These are phyloP conservation scores for Mycetomoellerius zeteki DNA, from an alignment of 1,140 invertebrate genomes.

Conservation along the genomic window DNA sequence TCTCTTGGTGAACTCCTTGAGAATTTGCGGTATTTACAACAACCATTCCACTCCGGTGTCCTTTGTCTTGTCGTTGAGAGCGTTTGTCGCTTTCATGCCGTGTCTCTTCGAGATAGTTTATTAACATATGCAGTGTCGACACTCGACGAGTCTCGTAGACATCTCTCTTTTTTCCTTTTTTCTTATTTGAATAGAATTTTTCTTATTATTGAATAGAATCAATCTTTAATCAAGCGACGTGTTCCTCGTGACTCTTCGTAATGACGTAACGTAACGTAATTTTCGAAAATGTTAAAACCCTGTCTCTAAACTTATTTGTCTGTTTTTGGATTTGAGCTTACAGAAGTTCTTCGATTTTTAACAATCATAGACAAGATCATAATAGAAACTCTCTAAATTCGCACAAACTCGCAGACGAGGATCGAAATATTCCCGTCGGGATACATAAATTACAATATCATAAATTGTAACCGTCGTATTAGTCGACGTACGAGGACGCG, in stretches of 20 bases:
- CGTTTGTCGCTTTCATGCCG: constrained; percentile 3
- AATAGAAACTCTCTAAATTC: not conserved
- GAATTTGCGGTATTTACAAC: constrained; percentile 81
- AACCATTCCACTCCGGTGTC: constrained; percentile 82
- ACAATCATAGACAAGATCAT: not conserved
- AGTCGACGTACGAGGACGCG: not conserved
- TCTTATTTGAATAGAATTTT: not conserved
- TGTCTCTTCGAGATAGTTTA: constrained; percentile 49
- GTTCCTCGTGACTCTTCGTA: not conserved
- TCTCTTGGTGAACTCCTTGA: no score
- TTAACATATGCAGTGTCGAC: constrained; percentile 29
- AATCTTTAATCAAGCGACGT: not conserved
- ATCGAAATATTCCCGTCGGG: not conserved
- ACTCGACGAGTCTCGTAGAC: not conserved
- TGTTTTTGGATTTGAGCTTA: not conserved
- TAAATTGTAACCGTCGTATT: constrained; percentile 13
- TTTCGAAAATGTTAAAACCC: not conserved
- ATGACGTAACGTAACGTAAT: not conserved
- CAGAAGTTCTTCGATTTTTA: not conserved
- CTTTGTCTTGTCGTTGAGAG: constrained; percentile 83
- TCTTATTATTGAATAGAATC: not conserved
- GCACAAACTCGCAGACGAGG: not conserved
- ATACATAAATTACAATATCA: constrained; percentile 30
- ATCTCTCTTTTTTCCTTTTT: constrained; percentile 23
- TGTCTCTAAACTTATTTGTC: not conserved